These are phyloP conservation scores for Limenitis camilla DNA, from an alignment of 2,888 invertebrate species.

Conservation along the genomic window DNA sequence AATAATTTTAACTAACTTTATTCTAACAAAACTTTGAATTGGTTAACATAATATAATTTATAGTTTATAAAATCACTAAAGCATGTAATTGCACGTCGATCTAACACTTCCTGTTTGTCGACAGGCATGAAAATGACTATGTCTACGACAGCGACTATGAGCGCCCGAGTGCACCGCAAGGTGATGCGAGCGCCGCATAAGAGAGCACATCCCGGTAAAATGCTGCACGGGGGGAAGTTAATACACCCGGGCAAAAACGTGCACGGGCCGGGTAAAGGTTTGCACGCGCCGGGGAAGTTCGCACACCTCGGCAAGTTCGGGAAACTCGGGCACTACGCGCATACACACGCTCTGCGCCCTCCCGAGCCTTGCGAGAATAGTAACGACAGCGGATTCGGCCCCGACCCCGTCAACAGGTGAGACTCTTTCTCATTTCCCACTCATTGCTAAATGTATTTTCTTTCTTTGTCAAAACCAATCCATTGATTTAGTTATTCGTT, in stretches of 20 bases:
- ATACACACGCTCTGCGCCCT: slow-evolving; percentile 65
- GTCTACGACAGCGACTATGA: slow-evolving; percentile 79
- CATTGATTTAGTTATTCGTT: too few species aligned
- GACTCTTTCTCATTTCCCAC: slow-evolving; percentile 17
- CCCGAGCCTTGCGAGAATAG: slow-evolving; percentile 86
- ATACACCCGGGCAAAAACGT: slow-evolving; percentile 50
- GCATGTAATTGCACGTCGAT: slow-evolving; percentile 11
- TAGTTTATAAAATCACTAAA: not conserved
- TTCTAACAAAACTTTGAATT: not conserved
- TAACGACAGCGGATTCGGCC: slow-evolving; percentile 91
- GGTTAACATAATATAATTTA: not conserved
- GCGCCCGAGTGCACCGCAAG: slow-evolving; percentile 78
- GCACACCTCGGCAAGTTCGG: slow-evolving; percentile 58
- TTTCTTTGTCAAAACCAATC: too few species aligned
- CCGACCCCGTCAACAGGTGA: slow-evolving; percentile 77
- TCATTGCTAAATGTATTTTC: too few species aligned
- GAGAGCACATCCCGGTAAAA: slow-evolving; percentile 68
- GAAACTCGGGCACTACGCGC: slow-evolving; percentile 55
- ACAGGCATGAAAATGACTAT: slow-evolving; percentile 84
- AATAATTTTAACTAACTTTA: too few species aligned
- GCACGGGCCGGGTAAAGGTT: slow-evolving; percentile 45
- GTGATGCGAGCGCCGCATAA: slow-evolving; percentile 81
- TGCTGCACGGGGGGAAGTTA: slow-evolving; percentile 62
- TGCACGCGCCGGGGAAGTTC: slow-evolving; percentile 40
- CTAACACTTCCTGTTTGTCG: slow-evolving; percentile 48